Base-by-base conservation (phyloP, 2,113 vertebrate species). In the Sialia sialis region DNA sequence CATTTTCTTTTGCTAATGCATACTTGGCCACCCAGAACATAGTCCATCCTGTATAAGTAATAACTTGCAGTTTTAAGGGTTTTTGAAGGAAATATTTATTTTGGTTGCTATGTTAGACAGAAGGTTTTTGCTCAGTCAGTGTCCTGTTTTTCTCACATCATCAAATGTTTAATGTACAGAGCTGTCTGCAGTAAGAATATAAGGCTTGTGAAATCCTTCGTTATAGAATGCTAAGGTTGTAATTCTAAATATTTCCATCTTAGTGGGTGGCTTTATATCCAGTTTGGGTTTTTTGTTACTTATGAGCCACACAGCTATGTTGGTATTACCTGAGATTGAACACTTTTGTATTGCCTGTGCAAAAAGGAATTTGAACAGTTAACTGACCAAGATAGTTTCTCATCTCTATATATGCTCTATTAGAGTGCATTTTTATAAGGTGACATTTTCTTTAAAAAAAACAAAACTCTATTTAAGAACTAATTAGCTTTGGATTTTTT, bases 41-140 rank as follows among this genome's bases (percentile, higher is more conserved):
- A 64, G 30, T 72, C 1, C 5, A 79, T 76, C 36, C 68, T 76
- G 12, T 58, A 18, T 63, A n/a, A 81, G 59, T 84, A 85, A 68
- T 83, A 85, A 29, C 55, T 64, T 82, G 52, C 55, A 89, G 39
- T 48, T 95, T 64, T 87, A 63, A 82, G n/a, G 5, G 4, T 4
- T 77, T 96, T 87, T 85, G 68, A 82, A 7, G 78, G 13, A 96
- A 94, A 81, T 87, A 84, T 76, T 93, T 91, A 44, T 82, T 94
- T 96, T 85, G 81, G 55, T 92, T 94, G 21, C 84, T 72, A 9
- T 48, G 52, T 51, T 84, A 63, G 60, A 55, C 68, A 43, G 90
- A 74, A 87, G n/a, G 34, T 7, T 92, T 93, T 91, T 60, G 54
- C 77, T 79, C 58, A 78, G 59, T 41, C 63, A 63, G 34, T 60